Conservation (phyloP, 2,888 invertebrate genomes). For the Tinea semifulvella region DNA sequence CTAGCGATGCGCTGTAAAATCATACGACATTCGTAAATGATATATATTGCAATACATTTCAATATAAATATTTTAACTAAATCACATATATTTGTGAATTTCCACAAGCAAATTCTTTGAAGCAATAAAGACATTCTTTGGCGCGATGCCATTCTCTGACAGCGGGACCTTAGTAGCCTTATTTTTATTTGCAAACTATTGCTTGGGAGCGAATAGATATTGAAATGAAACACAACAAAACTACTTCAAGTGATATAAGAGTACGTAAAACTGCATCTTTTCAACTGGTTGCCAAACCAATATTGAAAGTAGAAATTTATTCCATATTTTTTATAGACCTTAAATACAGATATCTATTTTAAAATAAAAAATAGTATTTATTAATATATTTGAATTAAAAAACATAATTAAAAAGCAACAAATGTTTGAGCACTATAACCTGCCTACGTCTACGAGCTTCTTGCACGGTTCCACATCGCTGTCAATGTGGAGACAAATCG, state of each 20-base stretch:
- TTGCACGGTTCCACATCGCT: too few species aligned
- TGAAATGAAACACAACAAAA: slow-evolving; percentile 6
- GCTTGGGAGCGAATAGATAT: slow-evolving; percentile 6
- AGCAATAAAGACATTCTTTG: slow-evolving; percentile 56
- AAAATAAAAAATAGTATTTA: too few species aligned
- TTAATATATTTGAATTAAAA: too few species aligned
- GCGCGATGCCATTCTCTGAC: slow-evolving; percentile 35
- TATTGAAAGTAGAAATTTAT: slow-evolving; percentile 9
- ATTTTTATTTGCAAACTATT: slow-evolving; percentile 13
- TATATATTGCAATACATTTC: slow-evolving; percentile 3
- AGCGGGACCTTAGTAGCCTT: slow-evolving; percentile 11
- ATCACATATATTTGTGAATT: slow-evolving; percentile 45
- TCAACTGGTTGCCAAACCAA: slow-evolving; percentile 8
- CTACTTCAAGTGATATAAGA: neutral
- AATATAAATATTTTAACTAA: slow-evolving; percentile 27
- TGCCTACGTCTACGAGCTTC: too few species aligned
- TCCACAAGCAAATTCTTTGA: slow-evolving; percentile 29
- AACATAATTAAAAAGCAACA: too few species aligned
- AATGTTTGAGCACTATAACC: too few species aligned
- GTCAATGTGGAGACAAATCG: too few species aligned
- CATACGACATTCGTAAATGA: neutral
- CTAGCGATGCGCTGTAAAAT: too few species aligned
- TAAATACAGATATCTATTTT: too few species aligned
- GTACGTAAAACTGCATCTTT: neutral
- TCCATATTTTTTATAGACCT: too few species aligned